Conservation (phyloP, 2,797 vertebrate species). For the Staurois parvus region DNA sequence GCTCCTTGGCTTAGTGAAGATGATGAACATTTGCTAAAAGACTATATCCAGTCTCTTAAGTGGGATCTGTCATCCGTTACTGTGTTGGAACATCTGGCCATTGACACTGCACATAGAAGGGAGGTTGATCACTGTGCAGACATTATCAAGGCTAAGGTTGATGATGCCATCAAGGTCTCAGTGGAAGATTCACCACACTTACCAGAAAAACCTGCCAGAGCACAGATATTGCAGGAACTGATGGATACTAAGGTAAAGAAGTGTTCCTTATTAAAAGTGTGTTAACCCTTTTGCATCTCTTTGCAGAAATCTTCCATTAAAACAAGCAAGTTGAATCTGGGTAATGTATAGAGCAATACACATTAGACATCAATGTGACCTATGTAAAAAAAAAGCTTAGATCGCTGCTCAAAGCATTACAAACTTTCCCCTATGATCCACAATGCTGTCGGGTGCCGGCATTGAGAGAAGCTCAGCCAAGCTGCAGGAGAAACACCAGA, state of each 20-base stretch:
- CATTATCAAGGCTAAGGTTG: constrained; percentile 48
- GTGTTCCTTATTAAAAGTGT: neutral
- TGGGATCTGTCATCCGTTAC: constrained; percentile 77
- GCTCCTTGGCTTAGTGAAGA: constrained; percentile 57
- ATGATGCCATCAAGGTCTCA: constrained; percentile 61
- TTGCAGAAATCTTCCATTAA: too few species aligned
- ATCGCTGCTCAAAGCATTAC: too few species aligned
- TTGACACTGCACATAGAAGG: constrained; percentile 63
- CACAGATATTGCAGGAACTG: constrained; percentile 80
- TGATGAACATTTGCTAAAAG: constrained; percentile 72
- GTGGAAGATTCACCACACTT: constrained; percentile 66
- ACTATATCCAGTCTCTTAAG: constrained; percentile 76
- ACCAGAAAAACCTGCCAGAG: constrained; percentile 69
- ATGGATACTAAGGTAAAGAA: constrained; percentile 79
- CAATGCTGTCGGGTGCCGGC: too few species aligned
- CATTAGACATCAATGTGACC: too few species aligned
- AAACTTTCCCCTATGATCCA: too few species aligned
- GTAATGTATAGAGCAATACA: too few species aligned
- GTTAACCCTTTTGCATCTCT: neutral
- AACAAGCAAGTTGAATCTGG: too few species aligned
- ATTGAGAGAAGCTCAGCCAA: too few species aligned
- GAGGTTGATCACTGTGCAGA: neutral
- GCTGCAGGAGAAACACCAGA: too few species aligned
- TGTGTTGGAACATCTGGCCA: constrained; percentile 59
- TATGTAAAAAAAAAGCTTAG: too few species aligned